Conservation (phyloP, 64 coral and sea anemone species). For the Acropora yongei region DNA sequence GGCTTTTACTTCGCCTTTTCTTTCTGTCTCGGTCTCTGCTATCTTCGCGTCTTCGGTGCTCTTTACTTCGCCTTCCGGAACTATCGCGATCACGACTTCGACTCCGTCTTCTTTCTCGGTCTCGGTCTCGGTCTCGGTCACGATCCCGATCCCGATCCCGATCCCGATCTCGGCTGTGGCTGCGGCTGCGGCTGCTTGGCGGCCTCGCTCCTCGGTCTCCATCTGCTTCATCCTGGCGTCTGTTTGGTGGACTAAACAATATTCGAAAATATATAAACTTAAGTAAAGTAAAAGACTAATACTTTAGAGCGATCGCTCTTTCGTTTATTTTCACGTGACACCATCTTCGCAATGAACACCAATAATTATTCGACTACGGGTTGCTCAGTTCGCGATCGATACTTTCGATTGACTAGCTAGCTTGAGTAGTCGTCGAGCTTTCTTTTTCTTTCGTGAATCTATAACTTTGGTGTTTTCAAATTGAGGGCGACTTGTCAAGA, state of each 20-base stretch:
- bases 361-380: too few species aligned
- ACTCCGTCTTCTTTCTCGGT: slow-evolving; percentile 63
- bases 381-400: too few species aligned
- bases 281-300: too few species aligned
- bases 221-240: slow-evolving; percentile 41
- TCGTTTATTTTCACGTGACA: too few species aligned
- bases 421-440: too few species aligned
- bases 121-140: slow-evolving; percentile 47
- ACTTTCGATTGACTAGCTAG: too few species aligned
- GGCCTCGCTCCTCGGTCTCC: slow-evolving; percentile 32
- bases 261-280: background rate
- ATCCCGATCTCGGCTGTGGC: slow-evolving; percentile 68
- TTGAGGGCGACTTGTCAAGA: too few species aligned
- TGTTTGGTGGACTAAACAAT: slow-evolving; percentile 52
- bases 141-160: slow-evolving; percentile 48
- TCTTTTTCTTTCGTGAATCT: too few species aligned
- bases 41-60: slow-evolving; percentile 68
- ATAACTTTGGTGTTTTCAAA: too few species aligned
- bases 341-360: too few species aligned
- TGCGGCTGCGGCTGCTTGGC: slow-evolving; percentile 63
- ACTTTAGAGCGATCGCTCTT: too few species aligned
- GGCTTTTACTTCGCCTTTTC: slow-evolving; percentile 58
- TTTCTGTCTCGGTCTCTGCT: slow-evolving; percentile 58
- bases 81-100: slow-evolving; percentile 65
- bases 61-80: slow-evolving; percentile 75